Evolutionary conservation across 1,140 invertebrate genomes (phyloP).

Genomic region (Listronotus bonariensis): DNA sequence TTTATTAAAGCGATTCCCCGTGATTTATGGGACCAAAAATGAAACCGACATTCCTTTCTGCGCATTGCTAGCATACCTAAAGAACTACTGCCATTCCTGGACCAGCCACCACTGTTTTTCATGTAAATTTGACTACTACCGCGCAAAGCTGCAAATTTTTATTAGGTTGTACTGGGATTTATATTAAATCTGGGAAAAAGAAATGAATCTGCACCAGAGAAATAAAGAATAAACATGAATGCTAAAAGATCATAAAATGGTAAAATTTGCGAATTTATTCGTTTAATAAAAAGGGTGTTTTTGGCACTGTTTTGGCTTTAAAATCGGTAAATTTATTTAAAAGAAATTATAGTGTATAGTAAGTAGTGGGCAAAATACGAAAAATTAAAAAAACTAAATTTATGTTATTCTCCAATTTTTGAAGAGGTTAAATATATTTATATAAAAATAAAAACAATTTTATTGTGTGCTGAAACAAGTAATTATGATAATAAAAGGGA

Average conservation of each 20-base stretch:
- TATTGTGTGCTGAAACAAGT: too few species aligned
- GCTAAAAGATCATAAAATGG: constrained; percentile 6
- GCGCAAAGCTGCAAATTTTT: constrained; percentile 29
- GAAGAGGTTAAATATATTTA: too few species aligned
- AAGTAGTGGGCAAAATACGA: too few species aligned
- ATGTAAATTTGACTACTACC: constrained; percentile 34
- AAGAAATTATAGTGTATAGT: too few species aligned
- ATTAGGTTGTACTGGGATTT: constrained; percentile 35
- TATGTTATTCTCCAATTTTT: too few species aligned
- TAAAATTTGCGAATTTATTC: constrained; percentile 15
- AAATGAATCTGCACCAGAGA: constrained; percentile 9
- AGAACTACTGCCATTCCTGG: constrained; percentile 38
- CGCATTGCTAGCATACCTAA: constrained; percentile 44
- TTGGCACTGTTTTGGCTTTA: too few species aligned
- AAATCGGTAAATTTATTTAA: too few species aligned
- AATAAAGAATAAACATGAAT: constrained; percentile 24
- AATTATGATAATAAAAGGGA: too few species aligned
- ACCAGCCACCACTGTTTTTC: constrained; percentile 34
- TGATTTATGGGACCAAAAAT: constrained; percentile 50
- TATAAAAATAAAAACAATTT: too few species aligned
- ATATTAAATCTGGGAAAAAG: constrained; percentile 23
- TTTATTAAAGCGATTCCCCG: constrained; percentile 50
- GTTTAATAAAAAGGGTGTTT: constrained; percentile 1
- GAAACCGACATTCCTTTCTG: constrained; percentile 46
- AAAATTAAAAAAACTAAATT: too few species aligned